phyloP scores from a whole-genome alignment of 2,113 vertebrate species.

The Hydrochoerus hydrochaeris region DNA sequence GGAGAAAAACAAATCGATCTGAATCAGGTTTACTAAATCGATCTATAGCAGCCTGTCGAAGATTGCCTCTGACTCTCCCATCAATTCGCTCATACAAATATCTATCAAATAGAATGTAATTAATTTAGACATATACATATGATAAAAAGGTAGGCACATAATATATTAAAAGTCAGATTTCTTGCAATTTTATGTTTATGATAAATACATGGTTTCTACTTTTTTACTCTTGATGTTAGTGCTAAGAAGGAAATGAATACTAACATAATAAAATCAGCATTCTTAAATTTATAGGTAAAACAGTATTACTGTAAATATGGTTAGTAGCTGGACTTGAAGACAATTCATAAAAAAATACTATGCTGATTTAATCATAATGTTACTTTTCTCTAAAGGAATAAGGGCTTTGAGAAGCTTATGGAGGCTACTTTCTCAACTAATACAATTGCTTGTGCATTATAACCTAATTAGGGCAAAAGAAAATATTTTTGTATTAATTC shows the following conservation, averaged over 20 bases:
- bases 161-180: constrained; percentile 13
- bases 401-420: not conserved
- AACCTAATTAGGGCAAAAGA: not conserved
- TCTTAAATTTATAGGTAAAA: not conserved
- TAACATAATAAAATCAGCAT: not conserved
- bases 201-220: constrained; percentile 32
- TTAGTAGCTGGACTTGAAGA: not conserved
- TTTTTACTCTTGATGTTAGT: constrained; percentile 10
- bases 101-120: constrained; percentile 82
- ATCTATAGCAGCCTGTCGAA: constrained; percentile 97
- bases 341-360: not conserved
- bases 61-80: constrained; percentile 96
- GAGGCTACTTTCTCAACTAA: not conserved
- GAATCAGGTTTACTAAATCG: constrained; percentile 99
- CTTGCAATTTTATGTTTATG: not conserved
- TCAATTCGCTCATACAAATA: constrained; percentile 98
- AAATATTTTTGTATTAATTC: not conserved
- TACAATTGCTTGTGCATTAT: not conserved
- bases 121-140: constrained; percentile 37
- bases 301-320: not conserved
- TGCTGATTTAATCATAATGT: not conserved
- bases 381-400: not conserved
- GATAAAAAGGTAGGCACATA: constrained; percentile 25
- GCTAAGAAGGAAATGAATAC: constrained; percentile 21
- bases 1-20: constrained; percentile 97